Percentiles rank a stretch among this genome's conserved stretches.
Conservation (phyloP, 2,113 vertebrate genomes). For the Calyptommatus sinebrachiatus region DNA sequence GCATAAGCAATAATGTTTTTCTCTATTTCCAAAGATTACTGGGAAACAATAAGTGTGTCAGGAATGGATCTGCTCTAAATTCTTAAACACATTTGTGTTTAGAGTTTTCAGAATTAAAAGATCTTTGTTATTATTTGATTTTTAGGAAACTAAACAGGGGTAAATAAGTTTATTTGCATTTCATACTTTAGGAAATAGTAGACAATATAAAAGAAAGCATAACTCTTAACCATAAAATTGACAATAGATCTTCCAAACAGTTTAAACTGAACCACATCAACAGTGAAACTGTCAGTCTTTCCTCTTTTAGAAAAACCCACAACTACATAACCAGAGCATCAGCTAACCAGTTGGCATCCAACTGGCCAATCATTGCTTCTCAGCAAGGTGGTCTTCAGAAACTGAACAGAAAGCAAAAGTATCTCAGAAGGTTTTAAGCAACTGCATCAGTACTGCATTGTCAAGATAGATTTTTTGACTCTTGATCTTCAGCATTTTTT, state of each 20-base stretch:
- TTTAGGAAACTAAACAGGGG: slow-evolving; percentile 25
- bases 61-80: not conserved
- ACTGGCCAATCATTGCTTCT: not conserved
- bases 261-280: not conserved
- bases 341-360: not conserved
- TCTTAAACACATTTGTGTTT: slow-evolving; percentile 5
- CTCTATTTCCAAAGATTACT: not conserved
- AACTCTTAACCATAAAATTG: slow-evolving; percentile 15
- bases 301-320: not conserved
- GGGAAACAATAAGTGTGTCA: not conserved
- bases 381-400: not conserved
- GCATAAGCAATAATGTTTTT: not conserved
- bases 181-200: slow-evolving; percentile 17
- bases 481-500: not conserved
- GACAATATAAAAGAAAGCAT: slow-evolving; percentile 35
- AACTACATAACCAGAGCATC: not conserved
- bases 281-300: slow-evolving; percentile 20
- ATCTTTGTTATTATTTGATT: slow-evolving; percentile 24
- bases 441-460: not conserved
- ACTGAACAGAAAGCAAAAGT: not conserved
- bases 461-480: slow-evolving; percentile 2
- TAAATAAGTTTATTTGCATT: slow-evolving; percentile 30
- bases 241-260: slow-evolving; percentile 24
- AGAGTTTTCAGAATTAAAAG: slow-evolving; percentile 40
- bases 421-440: not conserved